phyloP scores from a whole-genome alignment of 1,140 invertebrate genomes.

The Leguminivora glycinivorella region DNA sequence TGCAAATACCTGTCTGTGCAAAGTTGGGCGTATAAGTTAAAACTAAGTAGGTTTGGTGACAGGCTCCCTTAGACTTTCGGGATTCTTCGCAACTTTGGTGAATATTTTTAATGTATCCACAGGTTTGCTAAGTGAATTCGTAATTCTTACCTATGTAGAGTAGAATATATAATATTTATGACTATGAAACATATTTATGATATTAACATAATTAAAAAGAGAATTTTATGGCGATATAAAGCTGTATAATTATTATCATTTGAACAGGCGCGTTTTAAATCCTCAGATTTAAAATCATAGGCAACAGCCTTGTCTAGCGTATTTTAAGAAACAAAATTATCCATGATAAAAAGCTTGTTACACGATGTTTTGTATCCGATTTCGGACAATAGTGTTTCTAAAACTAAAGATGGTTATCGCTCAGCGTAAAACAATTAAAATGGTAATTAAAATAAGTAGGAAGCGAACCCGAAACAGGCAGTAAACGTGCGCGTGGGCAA shows the following conservation, averaged over 20 bases:
- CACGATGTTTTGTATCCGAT: conserved; percentile 42
- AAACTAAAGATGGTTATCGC: conserved; percentile 56
- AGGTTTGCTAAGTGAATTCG: not conserved
- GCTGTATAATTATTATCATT: too few relatives aligned
- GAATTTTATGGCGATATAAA: too few relatives aligned
- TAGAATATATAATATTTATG: too few relatives aligned
- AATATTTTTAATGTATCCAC: not conserved
- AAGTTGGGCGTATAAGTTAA: conserved; percentile 19
- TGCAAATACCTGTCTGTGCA: conserved; percentile 59
- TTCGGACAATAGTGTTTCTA: conserved; percentile 63
- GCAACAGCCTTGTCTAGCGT: not conserved
- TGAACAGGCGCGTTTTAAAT: not conserved
- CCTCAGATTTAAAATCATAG: not conserved
- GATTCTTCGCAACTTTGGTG: not conserved
- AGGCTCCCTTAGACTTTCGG: not conserved
- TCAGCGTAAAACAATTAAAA: conserved; percentile 65
- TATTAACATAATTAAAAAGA: too few relatives aligned
- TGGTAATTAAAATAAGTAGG: conserved; percentile 73
- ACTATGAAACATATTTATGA: too few relatives aligned
- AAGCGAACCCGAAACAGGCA: conserved; percentile 60
- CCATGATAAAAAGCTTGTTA: conserved; percentile 33
- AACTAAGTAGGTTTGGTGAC: conserved; percentile 21
- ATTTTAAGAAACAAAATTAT: not conserved
- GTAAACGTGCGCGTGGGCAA: conserved; percentile 60
- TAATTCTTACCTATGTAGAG: not conserved